Evolutionary conservation across 2,797 vertebrate species (phyloP).

Genomic region (Protosalanx chinensis): DNA sequence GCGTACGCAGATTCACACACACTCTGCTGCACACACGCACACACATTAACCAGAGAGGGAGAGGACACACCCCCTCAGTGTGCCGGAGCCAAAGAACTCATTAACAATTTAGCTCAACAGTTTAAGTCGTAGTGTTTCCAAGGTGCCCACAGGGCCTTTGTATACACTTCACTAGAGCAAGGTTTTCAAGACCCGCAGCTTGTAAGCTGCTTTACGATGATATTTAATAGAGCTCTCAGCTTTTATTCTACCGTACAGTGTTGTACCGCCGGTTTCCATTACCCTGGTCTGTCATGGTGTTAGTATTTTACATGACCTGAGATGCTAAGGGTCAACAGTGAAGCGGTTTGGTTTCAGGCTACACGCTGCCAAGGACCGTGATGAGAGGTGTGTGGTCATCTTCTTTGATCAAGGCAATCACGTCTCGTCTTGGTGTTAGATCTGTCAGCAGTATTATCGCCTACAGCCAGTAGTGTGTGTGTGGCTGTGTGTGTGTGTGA

Average conservation of each 20-base stretch:
- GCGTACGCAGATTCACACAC: not conserved
- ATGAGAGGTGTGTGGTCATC: no score
- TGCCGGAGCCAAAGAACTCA: constrained; percentile 1
- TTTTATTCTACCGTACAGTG: not conserved
- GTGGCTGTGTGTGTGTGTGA: no score
- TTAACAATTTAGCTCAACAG: constrained; percentile 6
- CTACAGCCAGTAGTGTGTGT: not conserved
- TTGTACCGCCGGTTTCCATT: not conserved
- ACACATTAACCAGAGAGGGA: not conserved
- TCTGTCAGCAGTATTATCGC: not conserved
- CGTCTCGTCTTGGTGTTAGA: no score
- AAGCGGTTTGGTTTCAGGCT: not conserved
- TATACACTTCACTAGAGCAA: not conserved
- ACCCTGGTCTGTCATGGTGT: not conserved
- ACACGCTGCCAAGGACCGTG: not conserved
- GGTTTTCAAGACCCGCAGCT: not conserved
- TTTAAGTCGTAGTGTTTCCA: not conserved
- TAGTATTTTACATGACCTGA: not conserved
- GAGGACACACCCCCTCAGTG: not conserved
- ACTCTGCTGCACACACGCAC: not conserved
- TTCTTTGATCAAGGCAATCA: no score
- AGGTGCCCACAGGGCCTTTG: not conserved
- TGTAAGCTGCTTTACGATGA: not conserved
- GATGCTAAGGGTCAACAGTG: no score
- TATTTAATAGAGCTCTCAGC: not conserved